Evolutionary conservation across 2,888 invertebrate species (phyloP).

Genomic region (Panzeria rudis): DNA sequence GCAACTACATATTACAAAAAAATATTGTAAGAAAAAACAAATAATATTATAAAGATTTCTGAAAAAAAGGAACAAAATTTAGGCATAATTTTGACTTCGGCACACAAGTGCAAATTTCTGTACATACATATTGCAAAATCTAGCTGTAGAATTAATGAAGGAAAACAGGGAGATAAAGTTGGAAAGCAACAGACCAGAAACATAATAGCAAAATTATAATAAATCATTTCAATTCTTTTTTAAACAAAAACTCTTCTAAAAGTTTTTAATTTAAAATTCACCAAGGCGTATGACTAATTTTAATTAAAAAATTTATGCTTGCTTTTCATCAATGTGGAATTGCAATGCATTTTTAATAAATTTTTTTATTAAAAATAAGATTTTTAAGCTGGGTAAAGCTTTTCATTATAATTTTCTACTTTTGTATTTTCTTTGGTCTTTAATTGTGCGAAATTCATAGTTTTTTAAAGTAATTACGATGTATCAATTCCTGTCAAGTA

Average conservation of each 20-base stretch:
- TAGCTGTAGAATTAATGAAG: not conserved
- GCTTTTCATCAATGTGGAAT: no score
- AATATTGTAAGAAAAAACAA: no score
- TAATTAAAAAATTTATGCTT: no score
- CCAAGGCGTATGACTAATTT: no score
- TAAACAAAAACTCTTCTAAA: not conserved
- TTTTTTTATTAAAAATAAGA: no score
- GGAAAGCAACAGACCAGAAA: not conserved
- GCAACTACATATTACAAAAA: slow-evolving; percentile 1
- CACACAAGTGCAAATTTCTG: slow-evolving; percentile 40
- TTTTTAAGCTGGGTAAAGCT: no score
- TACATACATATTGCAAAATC: slow-evolving; percentile 12
- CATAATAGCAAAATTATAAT: slow-evolving; percentile 20
- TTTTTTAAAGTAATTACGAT: no score
- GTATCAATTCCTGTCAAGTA: no score
- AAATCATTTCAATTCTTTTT: slow-evolving; percentile 21
- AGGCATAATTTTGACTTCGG: slow-evolving; percentile 52
- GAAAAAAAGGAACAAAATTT: not conserved
- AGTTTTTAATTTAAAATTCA: slow-evolving; percentile 28
- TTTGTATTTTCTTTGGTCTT: no score
- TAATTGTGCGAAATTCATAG: no score
- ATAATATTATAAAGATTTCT: slow-evolving; percentile 11
- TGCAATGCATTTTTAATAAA: no score
- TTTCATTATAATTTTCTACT: no score
- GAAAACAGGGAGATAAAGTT: not conserved